These are phyloP conservation scores for Anoplius nigerrimus DNA, from an alignment of 2,888 invertebrate species.

Conservation along the genomic window DNA sequence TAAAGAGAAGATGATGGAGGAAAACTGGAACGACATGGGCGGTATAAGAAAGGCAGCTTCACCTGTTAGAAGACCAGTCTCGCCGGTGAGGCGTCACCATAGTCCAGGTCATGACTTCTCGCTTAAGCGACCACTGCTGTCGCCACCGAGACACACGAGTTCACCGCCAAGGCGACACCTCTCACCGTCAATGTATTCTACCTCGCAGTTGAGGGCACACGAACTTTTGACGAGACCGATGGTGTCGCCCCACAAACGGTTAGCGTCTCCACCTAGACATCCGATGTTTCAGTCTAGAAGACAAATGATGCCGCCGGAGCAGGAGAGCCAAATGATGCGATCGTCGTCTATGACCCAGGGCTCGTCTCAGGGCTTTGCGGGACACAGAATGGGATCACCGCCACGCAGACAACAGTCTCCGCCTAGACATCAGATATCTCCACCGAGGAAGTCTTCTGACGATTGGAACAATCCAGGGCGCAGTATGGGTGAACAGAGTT, in stretches of 20 bases:
- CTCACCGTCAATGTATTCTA: constrained; percentile 40
- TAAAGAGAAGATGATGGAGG: constrained; percentile 34
- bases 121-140: constrained; percentile 52
- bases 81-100: constrained; percentile 34
- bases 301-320: constrained; percentile 27
- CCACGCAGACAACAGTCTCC: constrained; percentile 44
- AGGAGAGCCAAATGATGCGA: neutral
- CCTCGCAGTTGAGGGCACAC: constrained; percentile 38
- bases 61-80: constrained; percentile 42
- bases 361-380: constrained; percentile 30
- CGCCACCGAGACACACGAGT: constrained; percentile 45
- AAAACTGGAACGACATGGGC: constrained; percentile 34
- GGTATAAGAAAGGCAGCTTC: constrained; percentile 32
- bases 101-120: constrained; percentile 44
- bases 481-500: constrained; percentile 57
- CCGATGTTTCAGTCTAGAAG: constrained; percentile 43
- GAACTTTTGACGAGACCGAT: constrained; percentile 19
- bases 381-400: constrained; percentile 34
- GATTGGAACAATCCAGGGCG: constrained; percentile 72
- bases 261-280: constrained; percentile 35
- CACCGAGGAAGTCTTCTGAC: constrained; percentile 57
- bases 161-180: constrained; percentile 42
- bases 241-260: constrained; percentile 11
- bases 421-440: constrained; percentile 47
- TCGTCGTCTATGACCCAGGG: constrained; percentile 29